Conservation (phyloP, 2,113 vertebrate species). For the Pituophis catenifer region DNA sequence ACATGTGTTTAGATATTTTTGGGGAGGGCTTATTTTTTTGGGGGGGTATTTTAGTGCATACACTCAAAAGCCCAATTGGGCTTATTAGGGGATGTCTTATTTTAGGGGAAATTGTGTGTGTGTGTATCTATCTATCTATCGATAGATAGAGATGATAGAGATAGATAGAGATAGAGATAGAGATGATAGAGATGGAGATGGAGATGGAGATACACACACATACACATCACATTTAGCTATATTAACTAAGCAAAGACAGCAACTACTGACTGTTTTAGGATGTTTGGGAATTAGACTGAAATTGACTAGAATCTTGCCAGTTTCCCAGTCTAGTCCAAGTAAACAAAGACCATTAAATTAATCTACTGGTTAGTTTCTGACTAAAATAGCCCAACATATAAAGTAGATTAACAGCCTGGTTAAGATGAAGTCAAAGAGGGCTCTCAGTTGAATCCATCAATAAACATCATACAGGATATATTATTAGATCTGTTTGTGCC, state of each 20-base stretch:
- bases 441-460: neutral
- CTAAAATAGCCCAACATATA: neutral
- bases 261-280: neutral
- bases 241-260: neutral
- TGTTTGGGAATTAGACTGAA: neutral
- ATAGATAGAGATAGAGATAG: too few relatives aligned
- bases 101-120: too few relatives aligned
- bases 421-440: neutral
- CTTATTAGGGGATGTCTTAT: too few relatives aligned
- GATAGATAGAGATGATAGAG: too few relatives aligned
- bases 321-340: neutral
- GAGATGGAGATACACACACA: too few relatives aligned
- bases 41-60: too few relatives aligned
- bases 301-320: neutral
- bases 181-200: too few relatives aligned
- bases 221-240: neutral
- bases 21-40: too few relatives aligned
- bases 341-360: neutral
- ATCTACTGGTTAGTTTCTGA: neutral
- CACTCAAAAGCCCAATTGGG: too few relatives aligned
- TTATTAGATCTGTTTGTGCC: neutral
- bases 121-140: too few relatives aligned
- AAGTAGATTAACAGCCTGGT: neutral
- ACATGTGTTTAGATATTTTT: too few relatives aligned
- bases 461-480: neutral